These are phyloP conservation scores for Ennomos fuscantarius DNA, from an alignment of 2,888 invertebrate genomes.

Conservation along the genomic window DNA sequence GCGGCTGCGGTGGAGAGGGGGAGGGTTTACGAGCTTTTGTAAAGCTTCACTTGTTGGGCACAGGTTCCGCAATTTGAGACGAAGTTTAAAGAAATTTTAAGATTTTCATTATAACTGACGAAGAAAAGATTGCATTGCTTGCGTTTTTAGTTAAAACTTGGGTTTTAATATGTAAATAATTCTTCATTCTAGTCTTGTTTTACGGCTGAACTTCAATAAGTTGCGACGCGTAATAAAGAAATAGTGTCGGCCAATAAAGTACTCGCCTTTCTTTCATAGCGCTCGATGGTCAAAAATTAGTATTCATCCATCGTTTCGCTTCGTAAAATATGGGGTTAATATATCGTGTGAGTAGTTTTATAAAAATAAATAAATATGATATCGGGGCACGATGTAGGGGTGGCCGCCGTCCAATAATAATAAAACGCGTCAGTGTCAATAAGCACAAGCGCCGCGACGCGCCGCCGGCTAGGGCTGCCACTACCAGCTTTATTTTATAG, in stretches of 20 bases:
- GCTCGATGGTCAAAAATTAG: conserved; percentile 32
- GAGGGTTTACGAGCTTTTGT: conserved; percentile 38
- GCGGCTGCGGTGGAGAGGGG: conserved; percentile 1
- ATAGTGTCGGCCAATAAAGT: conserved; percentile 13
- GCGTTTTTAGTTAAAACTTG: background rate
- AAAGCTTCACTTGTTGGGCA: conserved; percentile 22
- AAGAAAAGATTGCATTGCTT: background rate
- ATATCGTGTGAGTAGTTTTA: conserved; percentile 37
- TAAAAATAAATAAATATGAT: conserved; percentile 43
- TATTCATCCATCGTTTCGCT: conserved; percentile 35
- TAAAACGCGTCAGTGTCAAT: conserved; percentile 41
- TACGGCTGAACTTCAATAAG: background rate
- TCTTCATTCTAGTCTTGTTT: background rate
- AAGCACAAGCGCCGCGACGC: conserved; percentile 18
- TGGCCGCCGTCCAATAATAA: conserved; percentile 32
- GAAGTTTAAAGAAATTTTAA: conserved; percentile 25
- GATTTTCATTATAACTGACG: conserved; percentile 19
- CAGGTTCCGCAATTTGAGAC: conserved; percentile 25
- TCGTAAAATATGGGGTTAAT: conserved; percentile 42
- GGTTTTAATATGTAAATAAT: no score
- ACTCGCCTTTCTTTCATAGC: conserved; percentile 14
- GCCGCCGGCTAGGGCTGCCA: conserved; percentile 7
- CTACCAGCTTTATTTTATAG: background rate
- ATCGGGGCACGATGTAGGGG: conserved; percentile 31
- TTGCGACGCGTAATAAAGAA: no score